These are phyloP conservation scores for Notoglanidium macrostoma DNA, from an alignment of 2,797 vertebrate species.

Conservation along the genomic window DNA sequence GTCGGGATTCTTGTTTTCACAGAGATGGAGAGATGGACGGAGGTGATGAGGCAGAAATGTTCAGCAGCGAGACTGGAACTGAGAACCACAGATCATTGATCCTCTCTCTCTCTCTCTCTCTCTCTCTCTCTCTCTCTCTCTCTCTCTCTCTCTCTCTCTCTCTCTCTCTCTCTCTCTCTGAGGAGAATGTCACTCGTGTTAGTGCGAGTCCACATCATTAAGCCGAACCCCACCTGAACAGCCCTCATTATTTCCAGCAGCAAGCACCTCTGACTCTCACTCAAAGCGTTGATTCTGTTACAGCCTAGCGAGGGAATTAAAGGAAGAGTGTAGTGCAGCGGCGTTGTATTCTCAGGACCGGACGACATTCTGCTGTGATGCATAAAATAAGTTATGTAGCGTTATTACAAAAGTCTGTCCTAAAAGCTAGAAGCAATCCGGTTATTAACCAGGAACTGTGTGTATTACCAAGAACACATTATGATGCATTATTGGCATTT, in stretches of 20 bases:
- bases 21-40: neutral
- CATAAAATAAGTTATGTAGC: neutral
- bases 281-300: conserved; percentile 31
- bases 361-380: neutral
- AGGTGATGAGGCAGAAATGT: conserved; percentile 36
- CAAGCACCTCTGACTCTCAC: conserved; percentile 33
- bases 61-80: conserved; percentile 49
- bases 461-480: neutral
- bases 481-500: neutral
- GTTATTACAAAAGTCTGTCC: neutral
- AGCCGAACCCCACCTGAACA: conserved; percentile 38
- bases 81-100: conserved; percentile 53
- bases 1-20: neutral
- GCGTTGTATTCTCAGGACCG: neutral
- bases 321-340: neutral
- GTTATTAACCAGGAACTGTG: neutral
- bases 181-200: conserved; percentile 45
- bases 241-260: conserved; percentile 51
- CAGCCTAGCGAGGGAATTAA: conserved; percentile 25
- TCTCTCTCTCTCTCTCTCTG: conserved; percentile 24
- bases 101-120: neutral
- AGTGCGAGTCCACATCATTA: conserved; percentile 31
- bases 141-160: neutral
- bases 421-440: neutral
- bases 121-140: neutral